Evolutionary conservation across 2,113 vertebrate genomes (phyloP).

Genomic region (Aspidoscelis tigris): DNA sequence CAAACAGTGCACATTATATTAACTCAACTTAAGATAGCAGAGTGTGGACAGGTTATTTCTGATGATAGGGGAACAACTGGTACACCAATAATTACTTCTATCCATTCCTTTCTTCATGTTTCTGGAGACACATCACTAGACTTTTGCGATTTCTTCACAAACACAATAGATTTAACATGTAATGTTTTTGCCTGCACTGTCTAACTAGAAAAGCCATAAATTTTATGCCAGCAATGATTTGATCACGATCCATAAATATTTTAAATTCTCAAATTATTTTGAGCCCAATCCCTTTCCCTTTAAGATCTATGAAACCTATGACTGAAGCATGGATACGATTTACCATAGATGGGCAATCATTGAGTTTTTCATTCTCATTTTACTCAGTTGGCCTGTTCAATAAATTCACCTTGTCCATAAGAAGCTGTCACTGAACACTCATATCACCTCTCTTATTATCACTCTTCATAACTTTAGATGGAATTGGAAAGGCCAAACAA

Average conservation of each 20-base stretch:
- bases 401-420: background rate
- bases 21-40: no score
- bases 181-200: slow-evolving; percentile 11
- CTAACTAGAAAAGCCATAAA: background rate
- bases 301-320: background rate
- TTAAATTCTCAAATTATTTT: background rate
- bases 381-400: background rate
- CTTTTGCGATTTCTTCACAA: background rate
- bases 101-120: background rate
- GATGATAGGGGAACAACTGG: no score
- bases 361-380: slow-evolving; percentile 23
- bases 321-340: background rate
- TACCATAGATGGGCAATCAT: background rate
- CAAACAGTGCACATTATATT: no score
- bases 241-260: background rate
- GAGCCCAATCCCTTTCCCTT: background rate
- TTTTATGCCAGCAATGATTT: background rate
- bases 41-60: no score
- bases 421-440: background rate
- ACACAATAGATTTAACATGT: slow-evolving; percentile 1
- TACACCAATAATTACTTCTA: no score
- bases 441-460: background rate
- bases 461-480: background rate
- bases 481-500: background rate
- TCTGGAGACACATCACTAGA: slow-evolving; percentile 5